A percentile compares a stretch with the other conserved stretches of the same genome.
phyloP scores from a whole-genome alignment of 1,140 invertebrate species.

The Procambarus virginalis region DNA sequence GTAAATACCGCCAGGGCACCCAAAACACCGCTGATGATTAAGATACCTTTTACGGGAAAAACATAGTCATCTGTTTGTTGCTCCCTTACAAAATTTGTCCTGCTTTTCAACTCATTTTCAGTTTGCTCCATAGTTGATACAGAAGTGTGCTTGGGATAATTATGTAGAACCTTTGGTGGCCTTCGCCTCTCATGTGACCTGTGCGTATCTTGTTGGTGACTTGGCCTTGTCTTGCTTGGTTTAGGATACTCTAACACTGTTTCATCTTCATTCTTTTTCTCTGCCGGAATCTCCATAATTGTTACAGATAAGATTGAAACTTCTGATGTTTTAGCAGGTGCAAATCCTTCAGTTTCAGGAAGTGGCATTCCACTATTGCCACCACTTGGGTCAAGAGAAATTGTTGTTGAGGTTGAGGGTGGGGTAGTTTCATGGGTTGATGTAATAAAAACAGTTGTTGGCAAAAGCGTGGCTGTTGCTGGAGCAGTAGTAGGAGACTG shows the following conservation, averaged over 20 bases:
- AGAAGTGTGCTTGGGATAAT: not conserved
- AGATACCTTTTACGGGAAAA: constrained; percentile 60
- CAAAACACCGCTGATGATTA: constrained; percentile 61
- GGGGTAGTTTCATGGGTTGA: not conserved
- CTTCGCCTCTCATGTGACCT: not conserved
- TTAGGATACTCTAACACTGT: constrained; percentile 9
- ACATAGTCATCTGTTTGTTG: constrained; percentile 32
- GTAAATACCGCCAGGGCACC: constrained; percentile 65
- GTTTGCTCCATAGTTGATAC: not conserved
- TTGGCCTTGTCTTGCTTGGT: not conserved
- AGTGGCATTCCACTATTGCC: not conserved
- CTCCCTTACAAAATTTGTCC: constrained; percentile 7
- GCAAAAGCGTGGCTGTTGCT: no score
- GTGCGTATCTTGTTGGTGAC: not conserved
- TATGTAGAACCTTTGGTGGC: not conserved
- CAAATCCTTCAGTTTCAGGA: not conserved
- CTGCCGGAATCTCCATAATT: not conserved
- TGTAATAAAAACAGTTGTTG: not conserved
- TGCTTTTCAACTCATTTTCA: constrained; percentile 4
- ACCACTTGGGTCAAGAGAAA: not conserved
- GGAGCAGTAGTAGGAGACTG: no score
- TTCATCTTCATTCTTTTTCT: not conserved
- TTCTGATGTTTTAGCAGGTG: not conserved
- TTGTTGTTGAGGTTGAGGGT: not conserved
- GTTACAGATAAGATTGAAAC: constrained; percentile 9